Evolutionary conservation across 2,113 vertebrate species (phyloP).

Genomic region (Clarias gariepinus): DNA sequence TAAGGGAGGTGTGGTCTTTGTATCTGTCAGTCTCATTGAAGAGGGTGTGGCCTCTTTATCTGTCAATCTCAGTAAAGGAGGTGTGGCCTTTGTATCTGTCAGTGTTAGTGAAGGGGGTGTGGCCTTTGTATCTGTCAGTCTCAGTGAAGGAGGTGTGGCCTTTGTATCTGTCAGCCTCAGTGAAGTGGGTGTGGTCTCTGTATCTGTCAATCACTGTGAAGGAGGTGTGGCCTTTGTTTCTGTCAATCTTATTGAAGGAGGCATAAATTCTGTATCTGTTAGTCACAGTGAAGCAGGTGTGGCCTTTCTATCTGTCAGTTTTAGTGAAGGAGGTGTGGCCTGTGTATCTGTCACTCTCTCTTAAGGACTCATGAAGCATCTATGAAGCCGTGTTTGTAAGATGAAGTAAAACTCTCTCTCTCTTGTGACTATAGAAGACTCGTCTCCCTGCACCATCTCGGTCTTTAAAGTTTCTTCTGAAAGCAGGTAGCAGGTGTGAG

Average conservation of each 20-base stretch:
- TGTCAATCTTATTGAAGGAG: too few species aligned
- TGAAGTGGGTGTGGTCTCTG: background rate
- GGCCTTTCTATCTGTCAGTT: background rate
- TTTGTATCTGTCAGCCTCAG: background rate
- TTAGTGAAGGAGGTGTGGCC: background rate
- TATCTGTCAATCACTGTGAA: background rate
- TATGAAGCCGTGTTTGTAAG: background rate
- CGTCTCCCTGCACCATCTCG: background rate
- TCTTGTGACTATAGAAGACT: background rate
- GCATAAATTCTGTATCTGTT: too few species aligned
- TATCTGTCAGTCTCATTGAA: background rate
- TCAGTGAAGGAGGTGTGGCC: background rate
- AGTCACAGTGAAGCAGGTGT: background rate
- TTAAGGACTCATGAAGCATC: background rate
- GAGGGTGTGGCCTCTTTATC: background rate
- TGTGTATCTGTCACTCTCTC: background rate
- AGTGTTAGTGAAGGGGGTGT: background rate
- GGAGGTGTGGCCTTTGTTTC: background rate
- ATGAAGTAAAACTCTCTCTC: background rate
- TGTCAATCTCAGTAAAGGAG: background rate
- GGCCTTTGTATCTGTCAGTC: background rate
- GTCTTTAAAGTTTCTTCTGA: background rate
- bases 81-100: background rate
- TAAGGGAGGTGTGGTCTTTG: background rate
- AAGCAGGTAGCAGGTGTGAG: background rate